Base-by-base conservation (phyloP, 2,113 vertebrate species). In the Pseudolaguvia tuberculata region DNA sequence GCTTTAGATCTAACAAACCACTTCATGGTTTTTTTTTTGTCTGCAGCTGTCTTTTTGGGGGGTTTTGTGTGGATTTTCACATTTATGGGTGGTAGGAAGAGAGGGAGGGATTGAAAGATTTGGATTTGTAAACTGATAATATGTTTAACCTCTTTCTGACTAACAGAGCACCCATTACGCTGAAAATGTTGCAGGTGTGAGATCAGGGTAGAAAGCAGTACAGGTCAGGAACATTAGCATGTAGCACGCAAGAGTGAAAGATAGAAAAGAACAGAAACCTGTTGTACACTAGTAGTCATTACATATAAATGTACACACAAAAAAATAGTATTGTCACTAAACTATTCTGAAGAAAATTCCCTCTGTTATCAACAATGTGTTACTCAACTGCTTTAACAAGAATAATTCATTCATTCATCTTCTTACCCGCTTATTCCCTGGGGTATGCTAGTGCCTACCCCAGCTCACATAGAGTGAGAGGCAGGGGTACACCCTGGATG, bases 101-200 rank as follows among this genome's bases (percentile, higher is more conserved):
- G 39, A 42, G 7, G 8, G 8, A 10, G 42, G 4, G 42, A 23
- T 4, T 65, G n/a, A 17, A 2, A 25, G 11, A 25, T 23, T 4
- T 21, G 2, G 62, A 47, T 48, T 66, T 66, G 47, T 17, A 47
- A 66, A 42, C 62, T 18, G 21, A 66, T 25, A 66, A 66, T 48
- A 66, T 25, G 39, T 17, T 48, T 25, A 14, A 10, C 62, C 62
- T 66, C 42, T 66, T 35, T 12, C 15, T 66, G 1, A 47, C 25
- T 66, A 66, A 25, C 42, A 48, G 14, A 48, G 42, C 42, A 66
- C 39, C 39, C 47, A 42, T 48, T 66, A n/a, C 39, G 23, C 39
- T 47, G 12, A 47, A 65, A 23, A 2, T 2, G n/a, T 4, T 63
- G 59, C n/a, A 63, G 39, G 61, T 65, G 21, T 65, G 5, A 65